These are phyloP conservation scores for Agonopterix arenella DNA, from an alignment of 2,888 invertebrate genomes.

Conservation along the genomic window DNA sequence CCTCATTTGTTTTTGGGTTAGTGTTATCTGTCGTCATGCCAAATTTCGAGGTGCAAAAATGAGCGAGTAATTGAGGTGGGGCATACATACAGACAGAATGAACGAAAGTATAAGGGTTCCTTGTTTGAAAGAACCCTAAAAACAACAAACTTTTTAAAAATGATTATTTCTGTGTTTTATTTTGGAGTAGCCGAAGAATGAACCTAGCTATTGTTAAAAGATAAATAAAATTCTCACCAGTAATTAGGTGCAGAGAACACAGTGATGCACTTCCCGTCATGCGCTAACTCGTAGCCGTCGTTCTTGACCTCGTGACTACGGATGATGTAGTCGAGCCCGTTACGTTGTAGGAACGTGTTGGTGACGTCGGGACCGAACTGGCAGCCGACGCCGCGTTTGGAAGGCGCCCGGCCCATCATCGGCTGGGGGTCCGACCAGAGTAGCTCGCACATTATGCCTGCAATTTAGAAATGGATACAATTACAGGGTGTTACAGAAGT, in stretches of 20 bases:
- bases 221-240: slow-evolving; percentile 80
- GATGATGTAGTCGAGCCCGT: slow-evolving; percentile 95
- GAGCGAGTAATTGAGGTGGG: too few relatives aligned
- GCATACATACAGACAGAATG: too few relatives aligned
- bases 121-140: too few relatives aligned
- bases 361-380: slow-evolving; percentile 99
- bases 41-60: too few relatives aligned
- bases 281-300: slow-evolving; percentile 96
- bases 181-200: too few relatives aligned
- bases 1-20: too few relatives aligned
- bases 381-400: slow-evolving; percentile 98
- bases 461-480: background rate
- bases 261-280: slow-evolving; percentile 97
- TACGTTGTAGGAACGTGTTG: slow-evolving; percentile 86
- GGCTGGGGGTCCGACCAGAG: slow-evolving; percentile 99
- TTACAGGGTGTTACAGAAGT: too few relatives aligned
- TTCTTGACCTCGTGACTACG: slow-evolving; percentile 98
- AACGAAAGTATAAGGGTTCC: too few relatives aligned
- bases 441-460: slow-evolving; percentile 96
- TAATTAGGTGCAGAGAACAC: slow-evolving; percentile 99
- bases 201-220: too few relatives aligned
- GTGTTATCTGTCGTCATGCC: too few relatives aligned
- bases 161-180: too few relatives aligned
- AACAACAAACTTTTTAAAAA: too few relatives aligned
- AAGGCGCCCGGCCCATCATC: slow-evolving; percentile 90